Evolutionary conservation across 2,113 vertebrate species (phyloP), one percentile per base, ranked within the genome.

Genomic region (Ophthalmolycus amberensis): DNA sequence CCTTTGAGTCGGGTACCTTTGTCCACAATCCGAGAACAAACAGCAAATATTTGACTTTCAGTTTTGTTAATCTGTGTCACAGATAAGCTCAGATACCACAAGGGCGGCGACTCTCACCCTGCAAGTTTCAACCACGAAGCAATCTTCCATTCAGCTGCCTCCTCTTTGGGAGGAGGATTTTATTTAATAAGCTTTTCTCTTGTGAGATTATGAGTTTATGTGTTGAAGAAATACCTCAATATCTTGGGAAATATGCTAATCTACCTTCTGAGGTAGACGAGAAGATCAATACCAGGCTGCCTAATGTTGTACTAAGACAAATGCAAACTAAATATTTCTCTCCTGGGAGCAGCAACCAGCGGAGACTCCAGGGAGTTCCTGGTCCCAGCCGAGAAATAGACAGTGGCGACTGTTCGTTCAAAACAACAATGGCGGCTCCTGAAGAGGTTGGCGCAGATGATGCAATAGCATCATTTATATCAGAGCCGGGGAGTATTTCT

Each of bases 31-130:
- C 38, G 32, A 76, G 56, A 75, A 22, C 69, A 56, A 86, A 84
- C 46, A 9, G 80, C 63, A 80, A 89, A 89, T 85, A 75, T 89
- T 88, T 84, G 84, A 87, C 84, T 87, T 90, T 82, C 50, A 54
- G 42, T 48, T 63, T 75, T 68, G 67, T 67, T 50, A 54, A 72
- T 68, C 48, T 27, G 25, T 5, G n/a, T 68, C 11, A 75, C n/a
- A 76, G 78, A 84, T 81, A 85, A 77, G 44, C 65, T 84, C 50
- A 34, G 40, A 60, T 42, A n/a, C 15, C 76, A 70, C 29, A 58
- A 29, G 20, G 40, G 62, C 44, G 52, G 25, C 18, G 71, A 77
- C 29, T 29, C 50, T 2, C 44, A 5, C 29, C 54, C 27, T 44
- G 8, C 5, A 8, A 4, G 20, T 11, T 27, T n/a, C 71, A 68